Evolutionary conservation across 35 echinoderm and acorn worm genomes (phyloP), one percentile per base, ranked within the genome.

Genomic region (Nesometra sesokonis): DNA sequence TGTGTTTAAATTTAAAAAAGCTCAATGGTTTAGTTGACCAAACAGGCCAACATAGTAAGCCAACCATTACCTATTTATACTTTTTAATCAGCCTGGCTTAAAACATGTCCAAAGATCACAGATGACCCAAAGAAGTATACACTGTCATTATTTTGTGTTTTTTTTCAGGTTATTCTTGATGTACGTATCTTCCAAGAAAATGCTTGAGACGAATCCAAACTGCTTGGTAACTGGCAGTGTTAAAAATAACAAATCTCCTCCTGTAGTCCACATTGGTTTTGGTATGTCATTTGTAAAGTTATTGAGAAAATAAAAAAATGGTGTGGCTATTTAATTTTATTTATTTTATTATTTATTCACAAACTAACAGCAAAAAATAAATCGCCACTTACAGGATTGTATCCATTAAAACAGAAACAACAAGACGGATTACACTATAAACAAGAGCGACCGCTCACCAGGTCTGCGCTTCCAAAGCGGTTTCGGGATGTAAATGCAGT

Each of bases 191-290:
- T 78, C 82, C 35, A 89, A 89, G 21, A 78, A 77, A 57, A 78
- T 78, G 57, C 76, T 52, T 23, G 88, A 89, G 30, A 84, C 88
- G 17, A 89, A 89, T 40, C 88, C 88, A 32, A 89, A 84, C 57
- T 89, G 88, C 82, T 77, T 40, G 17, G 77, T 89, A 32, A 84
- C 33, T 23, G 84, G 81, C 19, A 29, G 11, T 32, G 76, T 89
- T 34, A 89, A 85, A 46, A 47, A 89, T 46, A 82, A 89, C 47
- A 76, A 47, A 77, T 84, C 88, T 77, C 29, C 81, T 46, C 88
- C 88, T 21, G 30, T 78, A 78, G 36, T 89, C 0, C 82, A 82
- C 0, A 85, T 89, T 43, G 81, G 84, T 78, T 89, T 84, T 85
- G 81, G 88, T 89, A 89, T 31, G 88, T 89, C 11, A 13, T 13